phyloP scores from a whole-genome alignment of 2,888 invertebrate species.

The Callosobruchus maculatus region DNA sequence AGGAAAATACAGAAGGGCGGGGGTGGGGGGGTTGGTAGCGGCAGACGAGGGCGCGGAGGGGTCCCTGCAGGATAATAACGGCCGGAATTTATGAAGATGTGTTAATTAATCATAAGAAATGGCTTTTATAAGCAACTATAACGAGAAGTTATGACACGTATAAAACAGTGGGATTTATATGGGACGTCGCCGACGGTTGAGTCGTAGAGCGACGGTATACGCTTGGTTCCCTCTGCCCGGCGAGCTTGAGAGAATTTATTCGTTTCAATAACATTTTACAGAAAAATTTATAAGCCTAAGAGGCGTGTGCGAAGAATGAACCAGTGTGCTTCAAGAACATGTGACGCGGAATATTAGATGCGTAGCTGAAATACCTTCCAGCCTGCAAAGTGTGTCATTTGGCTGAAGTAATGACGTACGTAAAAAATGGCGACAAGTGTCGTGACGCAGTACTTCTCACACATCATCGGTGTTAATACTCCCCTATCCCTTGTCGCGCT shows the following conservation, averaged over 20 bases:
- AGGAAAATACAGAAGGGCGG: conserved; percentile 8
- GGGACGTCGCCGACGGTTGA: neutral
- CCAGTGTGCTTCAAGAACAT: neutral
- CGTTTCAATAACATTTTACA: conserved; percentile 16
- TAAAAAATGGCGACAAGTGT: too few relatives aligned
- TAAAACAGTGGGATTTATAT: conserved; percentile 23
- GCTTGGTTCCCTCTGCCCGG: neutral
- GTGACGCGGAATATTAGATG: neutral
- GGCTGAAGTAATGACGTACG: too few relatives aligned
- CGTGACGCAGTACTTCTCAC: too few relatives aligned
- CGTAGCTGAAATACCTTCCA: too few relatives aligned
- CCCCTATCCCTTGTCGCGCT: too few relatives aligned
- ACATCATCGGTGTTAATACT: too few relatives aligned
- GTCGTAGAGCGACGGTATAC: neutral
- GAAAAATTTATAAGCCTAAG: neutral
- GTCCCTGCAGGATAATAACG: conserved; percentile 33
- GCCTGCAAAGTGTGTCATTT: too few relatives aligned
- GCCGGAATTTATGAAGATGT: conserved; percentile 37
- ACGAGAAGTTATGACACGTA: conserved; percentile 25
- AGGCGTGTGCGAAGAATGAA: neutral
- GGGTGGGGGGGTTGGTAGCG: conserved; percentile 13
- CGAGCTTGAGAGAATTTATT: conserved; percentile 15
- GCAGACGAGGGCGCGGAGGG: conserved; percentile 18
- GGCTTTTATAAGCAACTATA: conserved; percentile 24
- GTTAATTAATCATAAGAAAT: conserved; percentile 39